Base-by-base conservation (phyloP, 2,888 invertebrate genomes). In the Boloria selene region DNA sequence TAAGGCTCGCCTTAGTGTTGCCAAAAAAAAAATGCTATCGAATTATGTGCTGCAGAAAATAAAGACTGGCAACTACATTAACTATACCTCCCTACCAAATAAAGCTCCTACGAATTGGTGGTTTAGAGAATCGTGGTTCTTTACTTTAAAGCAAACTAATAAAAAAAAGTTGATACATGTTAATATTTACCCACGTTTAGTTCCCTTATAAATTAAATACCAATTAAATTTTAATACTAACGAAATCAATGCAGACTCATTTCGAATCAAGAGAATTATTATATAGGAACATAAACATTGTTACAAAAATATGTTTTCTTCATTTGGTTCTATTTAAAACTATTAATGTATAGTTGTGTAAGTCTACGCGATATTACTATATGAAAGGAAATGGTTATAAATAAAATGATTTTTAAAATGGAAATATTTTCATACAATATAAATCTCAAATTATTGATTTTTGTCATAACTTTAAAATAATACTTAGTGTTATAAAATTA, bases 221-320 rank as follows among this genome's bases (percentile, higher is more conserved):
- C 73, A 75, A 79, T 77, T 69, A 67, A 67, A 62, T 65, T 61
- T 67, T 65, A 77, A 77, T 73, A 71, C 73, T 75, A 76, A 68
- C 74, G 75, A 72, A 72, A 73, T 67, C 65, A 67, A 68, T 63
- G 69, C 69, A 67, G 69, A 73, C 74, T 62, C 73, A 64, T 68
- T 60, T 74, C 74, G 72, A 75, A 79, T 79, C 77, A 79, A 79
- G 79, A 77, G 70, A 78, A 74, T 78, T 75, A 75, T 74, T 75
- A 76, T 78, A 76, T 85, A 88, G 88, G 88, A 88, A 88, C 88
- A 85, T 83, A 82, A 81, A 78, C 70, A 73, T 75, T 76, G 69
- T 77, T 81, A 85, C 83, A 87, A 86, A 87, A 88, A 86, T 85
- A 85, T 82, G 78, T 76, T 73, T 77, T 60, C 53, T 47, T 67